These are phyloP conservation scores for Eupithecia pulchellata DNA, from an alignment of 2,888 invertebrate genomes.

Conservation along the genomic window DNA sequence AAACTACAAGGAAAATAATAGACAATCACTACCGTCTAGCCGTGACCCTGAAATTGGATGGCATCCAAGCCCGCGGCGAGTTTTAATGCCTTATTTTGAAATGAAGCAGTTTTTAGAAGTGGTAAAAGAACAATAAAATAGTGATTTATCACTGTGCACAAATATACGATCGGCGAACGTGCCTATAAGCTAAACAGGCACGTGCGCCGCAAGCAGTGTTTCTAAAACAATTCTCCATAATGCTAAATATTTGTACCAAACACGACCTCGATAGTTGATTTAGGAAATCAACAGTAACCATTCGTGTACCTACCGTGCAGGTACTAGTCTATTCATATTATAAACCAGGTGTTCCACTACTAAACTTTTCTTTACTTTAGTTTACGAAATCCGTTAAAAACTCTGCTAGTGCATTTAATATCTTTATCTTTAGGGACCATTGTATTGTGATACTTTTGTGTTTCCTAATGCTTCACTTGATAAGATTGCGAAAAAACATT, in stretches of 20 bases:
- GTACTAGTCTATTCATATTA: background rate
- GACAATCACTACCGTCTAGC: constrained; percentile 15
- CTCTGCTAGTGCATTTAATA: too few species aligned
- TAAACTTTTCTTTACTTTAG: background rate
- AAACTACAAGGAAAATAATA: constrained; percentile 25
- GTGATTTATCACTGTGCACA: constrained; percentile 57
- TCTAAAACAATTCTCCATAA: constrained; percentile 75
- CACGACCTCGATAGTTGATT: constrained; percentile 37
- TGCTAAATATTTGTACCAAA: constrained; percentile 62
- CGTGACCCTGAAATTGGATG: constrained; percentile 36
- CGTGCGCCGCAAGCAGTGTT: constrained; percentile 75
- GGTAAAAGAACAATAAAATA: constrained; percentile 46
- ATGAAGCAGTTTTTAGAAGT: constrained; percentile 37
- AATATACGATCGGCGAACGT: constrained; percentile 58
- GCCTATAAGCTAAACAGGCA: constrained; percentile 76
- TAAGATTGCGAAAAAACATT: background rate
- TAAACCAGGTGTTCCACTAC: background rate
- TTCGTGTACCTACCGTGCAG: background rate
- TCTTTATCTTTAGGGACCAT: background rate
- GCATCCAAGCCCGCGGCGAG: constrained; percentile 19
- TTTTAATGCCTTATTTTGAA: constrained; percentile 31
- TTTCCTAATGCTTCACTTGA: background rate
- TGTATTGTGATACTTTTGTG: background rate
- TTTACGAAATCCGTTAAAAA: background rate
- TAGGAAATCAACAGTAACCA: constrained; percentile 23